A percentile compares a stretch with the other conserved stretches of the same genome.
Conservation (phyloP, 37 sponge, comb jelly and placozoan genomes). For the Diacarnus erythraeanus region DNA sequence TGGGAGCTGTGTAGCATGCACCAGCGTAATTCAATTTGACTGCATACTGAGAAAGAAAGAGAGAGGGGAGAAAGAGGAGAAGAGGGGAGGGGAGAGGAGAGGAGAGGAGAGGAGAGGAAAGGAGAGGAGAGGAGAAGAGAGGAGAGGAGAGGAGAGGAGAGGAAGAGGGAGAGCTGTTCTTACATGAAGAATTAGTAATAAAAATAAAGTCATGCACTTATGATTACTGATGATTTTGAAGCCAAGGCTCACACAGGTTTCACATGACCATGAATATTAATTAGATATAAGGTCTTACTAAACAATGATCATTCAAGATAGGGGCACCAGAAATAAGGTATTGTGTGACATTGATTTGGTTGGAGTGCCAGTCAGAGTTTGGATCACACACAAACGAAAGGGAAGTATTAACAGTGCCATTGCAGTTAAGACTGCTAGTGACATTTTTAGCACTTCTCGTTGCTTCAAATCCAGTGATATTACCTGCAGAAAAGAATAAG, state of each 20-base stretch:
- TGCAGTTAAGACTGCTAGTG: not conserved
- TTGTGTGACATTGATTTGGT: not conserved
- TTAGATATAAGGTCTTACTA: too few species aligned
- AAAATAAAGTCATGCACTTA: too few species aligned
- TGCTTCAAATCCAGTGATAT: not conserved
- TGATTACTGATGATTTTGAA: too few species aligned
- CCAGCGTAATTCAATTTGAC: conserved; percentile 8
- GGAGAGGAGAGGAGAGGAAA: too few species aligned
- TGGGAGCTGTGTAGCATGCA: conserved; percentile 33
- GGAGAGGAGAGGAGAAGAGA: too few species aligned
- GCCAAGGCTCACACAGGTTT: too few species aligned
- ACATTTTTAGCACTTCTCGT: not conserved
- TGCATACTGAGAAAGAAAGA: not conserved
- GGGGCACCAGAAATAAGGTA: not conserved
- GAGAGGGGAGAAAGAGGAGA: not conserved
- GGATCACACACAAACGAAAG: not conserved
- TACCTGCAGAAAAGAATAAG: not conserved
- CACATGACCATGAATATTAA: too few species aligned
- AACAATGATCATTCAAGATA: too few species aligned
- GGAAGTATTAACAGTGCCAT: not conserved
- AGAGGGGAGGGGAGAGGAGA: not conserved
- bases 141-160: too few species aligned
- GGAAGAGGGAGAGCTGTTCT: too few species aligned
- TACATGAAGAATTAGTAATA: too few species aligned
- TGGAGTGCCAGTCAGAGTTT: not conserved